These are phyloP conservation scores for Misgurnus anguillicaudatus DNA, from an alignment of 2,113 vertebrate species.

Conservation along the genomic window DNA sequence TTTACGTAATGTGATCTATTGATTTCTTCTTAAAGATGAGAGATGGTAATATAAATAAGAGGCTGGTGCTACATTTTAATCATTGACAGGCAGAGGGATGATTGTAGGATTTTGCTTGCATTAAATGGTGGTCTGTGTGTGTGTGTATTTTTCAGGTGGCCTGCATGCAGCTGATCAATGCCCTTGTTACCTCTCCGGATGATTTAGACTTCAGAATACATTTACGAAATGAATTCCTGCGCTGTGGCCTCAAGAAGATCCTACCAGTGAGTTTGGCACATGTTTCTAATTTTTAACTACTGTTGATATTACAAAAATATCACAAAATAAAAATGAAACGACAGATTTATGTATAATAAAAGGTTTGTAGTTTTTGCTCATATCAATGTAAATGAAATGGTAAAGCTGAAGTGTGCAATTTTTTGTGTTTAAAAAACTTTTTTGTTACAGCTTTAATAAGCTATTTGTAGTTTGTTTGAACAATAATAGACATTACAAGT, in stretches of 20 bases:
- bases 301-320: too few relatives aligned
- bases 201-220: constrained; percentile 99
- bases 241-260: constrained; percentile 92
- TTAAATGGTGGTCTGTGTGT: constrained; percentile 1
- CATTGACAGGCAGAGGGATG: neutral
- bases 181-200: constrained; percentile 92
- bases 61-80: constrained; percentile 25
- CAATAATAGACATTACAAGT: too few relatives aligned
- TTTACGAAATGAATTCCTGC: constrained; percentile 93
- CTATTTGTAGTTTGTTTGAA: too few relatives aligned
- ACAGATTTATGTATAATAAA: too few relatives aligned
- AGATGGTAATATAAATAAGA: constrained; percentile 15
- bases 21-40: constrained; percentile 9
- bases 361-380: too few relatives aligned
- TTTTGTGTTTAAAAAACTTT: too few relatives aligned
- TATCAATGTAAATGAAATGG: too few relatives aligned
- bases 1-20: constrained; percentile 18
- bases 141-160: constrained; percentile 78
- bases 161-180: constrained; percentile 98
- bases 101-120: neutral
- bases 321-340: neutral
- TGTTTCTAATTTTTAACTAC: neutral
- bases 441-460: too few relatives aligned
- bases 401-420: too few relatives aligned
- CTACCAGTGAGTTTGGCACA: constrained; percentile 83